These are phyloP conservation scores for Leucoraja ocellata DNA, from an alignment of 2,797 vertebrate genomes.

Conservation along the genomic window DNA sequence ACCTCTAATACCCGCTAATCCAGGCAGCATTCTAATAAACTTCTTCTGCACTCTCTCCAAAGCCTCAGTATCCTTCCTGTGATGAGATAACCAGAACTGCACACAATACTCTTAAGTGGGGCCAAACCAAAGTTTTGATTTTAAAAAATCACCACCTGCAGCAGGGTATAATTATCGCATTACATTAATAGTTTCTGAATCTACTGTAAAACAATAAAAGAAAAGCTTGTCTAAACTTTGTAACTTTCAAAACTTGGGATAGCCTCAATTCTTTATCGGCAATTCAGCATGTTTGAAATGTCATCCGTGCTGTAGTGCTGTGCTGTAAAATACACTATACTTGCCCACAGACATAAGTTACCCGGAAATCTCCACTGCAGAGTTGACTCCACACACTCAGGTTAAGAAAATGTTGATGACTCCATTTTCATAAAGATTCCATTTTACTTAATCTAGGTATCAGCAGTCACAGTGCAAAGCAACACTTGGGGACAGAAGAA, in stretches of 20 bases:
- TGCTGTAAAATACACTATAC: background rate
- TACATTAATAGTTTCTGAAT: background rate
- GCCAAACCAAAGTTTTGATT: too few species aligned
- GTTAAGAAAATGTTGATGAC: background rate
- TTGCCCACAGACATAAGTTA: background rate
- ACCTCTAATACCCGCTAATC: too few species aligned
- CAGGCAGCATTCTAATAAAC: too few species aligned
- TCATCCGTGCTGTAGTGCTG: background rate
- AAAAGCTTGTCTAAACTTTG: background rate
- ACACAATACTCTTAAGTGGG: too few species aligned
- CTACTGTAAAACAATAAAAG: background rate
- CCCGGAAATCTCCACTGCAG: background rate
- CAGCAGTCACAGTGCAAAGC: background rate
- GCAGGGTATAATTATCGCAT: background rate
- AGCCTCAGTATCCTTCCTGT: too few species aligned
- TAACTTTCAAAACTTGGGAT: background rate
- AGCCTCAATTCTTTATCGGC: background rate
- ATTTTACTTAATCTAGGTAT: too few species aligned
- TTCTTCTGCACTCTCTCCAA: too few species aligned
- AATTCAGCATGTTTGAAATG: background rate
- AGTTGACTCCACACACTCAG: background rate
- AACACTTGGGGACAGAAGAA: background rate
- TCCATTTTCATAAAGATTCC: background rate
- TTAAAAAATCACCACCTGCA: background rate
- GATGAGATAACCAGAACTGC: too few species aligned